phyloP scores from a whole-genome alignment of 2,888 invertebrate species.

The Drosophila fungiperda region DNA sequence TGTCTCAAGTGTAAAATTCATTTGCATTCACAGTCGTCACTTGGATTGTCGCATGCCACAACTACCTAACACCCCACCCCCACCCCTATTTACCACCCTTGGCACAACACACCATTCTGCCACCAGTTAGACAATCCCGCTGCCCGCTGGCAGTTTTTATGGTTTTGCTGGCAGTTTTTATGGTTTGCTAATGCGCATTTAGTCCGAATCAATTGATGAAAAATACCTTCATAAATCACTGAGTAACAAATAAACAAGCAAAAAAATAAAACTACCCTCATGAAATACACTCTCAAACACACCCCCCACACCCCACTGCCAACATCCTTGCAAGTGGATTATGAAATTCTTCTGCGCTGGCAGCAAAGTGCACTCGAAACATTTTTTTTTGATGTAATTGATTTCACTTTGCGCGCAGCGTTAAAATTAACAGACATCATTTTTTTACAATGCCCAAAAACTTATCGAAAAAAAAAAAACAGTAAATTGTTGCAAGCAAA shows the following conservation, averaged over 20 bases:
- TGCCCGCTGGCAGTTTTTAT: constrained; percentile 40
- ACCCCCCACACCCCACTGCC: too few relatives aligned
- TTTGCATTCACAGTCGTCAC: constrained; percentile 67
- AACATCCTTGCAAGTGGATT: constrained; percentile 33
- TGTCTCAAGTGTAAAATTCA: constrained; percentile 79
- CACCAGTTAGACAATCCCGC: constrained; percentile 1
- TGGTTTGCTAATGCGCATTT: constrained; percentile 75
- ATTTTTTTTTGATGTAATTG: constrained; percentile 59
- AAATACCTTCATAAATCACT: constrained; percentile 68
- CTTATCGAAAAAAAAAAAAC: constrained; percentile 16
- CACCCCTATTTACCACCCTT: neutral
- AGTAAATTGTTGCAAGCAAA: constrained; percentile 6
- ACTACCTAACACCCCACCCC: neutral
- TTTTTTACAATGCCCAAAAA: constrained; percentile 50
- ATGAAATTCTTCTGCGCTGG: constrained; percentile 53
- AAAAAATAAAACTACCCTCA: constrained; percentile 21
- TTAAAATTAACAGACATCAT: constrained; percentile 36
- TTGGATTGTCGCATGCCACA: constrained; percentile 41
- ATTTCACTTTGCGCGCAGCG: constrained; percentile 60
- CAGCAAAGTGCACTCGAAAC: constrained; percentile 65
- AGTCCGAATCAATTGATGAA: constrained; percentile 67
- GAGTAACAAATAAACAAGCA: constrained; percentile 3
- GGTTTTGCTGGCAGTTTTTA: constrained; percentile 48
- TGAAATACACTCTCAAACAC: neutral
- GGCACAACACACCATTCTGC: neutral